Conservation (phyloP, 2,888 invertebrate species). For the Mimachlamys varia region DNA sequence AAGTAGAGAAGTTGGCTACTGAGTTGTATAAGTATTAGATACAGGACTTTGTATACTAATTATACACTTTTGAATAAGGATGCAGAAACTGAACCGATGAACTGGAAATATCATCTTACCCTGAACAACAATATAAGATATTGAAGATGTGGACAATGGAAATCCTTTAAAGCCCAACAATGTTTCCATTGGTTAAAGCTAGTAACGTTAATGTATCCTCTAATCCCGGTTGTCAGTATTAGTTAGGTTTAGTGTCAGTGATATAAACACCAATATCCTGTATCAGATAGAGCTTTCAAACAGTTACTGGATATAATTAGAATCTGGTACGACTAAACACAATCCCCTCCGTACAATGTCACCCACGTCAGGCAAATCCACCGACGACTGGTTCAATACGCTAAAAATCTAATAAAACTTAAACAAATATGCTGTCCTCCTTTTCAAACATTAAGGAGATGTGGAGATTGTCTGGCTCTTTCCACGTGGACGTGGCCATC, state of each 20-base stretch:
- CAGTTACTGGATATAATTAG: not conserved
- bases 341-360: not conserved
- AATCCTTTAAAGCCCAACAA: too few relatives aligned
- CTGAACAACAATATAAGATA: not conserved
- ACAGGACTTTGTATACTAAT: too few relatives aligned
- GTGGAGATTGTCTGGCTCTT: not conserved
- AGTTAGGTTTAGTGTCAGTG: not conserved
- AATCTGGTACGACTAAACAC: not conserved
- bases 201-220: too few relatives aligned
- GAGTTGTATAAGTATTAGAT: too few relatives aligned
- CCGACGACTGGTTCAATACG: not conserved
- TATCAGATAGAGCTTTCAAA: not conserved
- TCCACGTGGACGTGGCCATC: not conserved
- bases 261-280: not conserved
- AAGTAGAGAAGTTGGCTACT: too few relatives aligned
- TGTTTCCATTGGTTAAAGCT: too few relatives aligned
- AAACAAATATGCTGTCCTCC: slow-evolving; percentile 18
- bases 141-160: not conserved
- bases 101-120: not conserved
- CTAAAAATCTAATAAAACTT: slow-evolving; percentile 21
- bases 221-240: too few relatives aligned
- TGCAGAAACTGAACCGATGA: too few relatives aligned
- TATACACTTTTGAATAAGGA: too few relatives aligned
- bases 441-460: slow-evolving; percentile 25
- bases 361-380: not conserved